Evolutionary conservation across 2,888 invertebrate species (phyloP).

Genomic region (Ganaspis brasiliensis): DNA sequence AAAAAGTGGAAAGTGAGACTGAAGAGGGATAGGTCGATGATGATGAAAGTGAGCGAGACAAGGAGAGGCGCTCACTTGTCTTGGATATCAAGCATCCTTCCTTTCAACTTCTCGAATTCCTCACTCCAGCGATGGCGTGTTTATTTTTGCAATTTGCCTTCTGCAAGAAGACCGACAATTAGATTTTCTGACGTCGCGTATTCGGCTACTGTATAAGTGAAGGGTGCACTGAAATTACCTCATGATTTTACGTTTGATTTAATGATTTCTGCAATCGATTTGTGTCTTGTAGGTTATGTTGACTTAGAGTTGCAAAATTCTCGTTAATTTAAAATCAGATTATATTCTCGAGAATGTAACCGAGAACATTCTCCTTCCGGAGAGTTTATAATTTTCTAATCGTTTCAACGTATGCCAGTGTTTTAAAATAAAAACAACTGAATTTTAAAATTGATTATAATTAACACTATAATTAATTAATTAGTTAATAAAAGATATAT

Average conservation of each 20-base stretch:
- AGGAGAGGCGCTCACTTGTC: slow-evolving; percentile 42
- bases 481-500: too few species aligned
- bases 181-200: slow-evolving; percentile 76
- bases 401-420: too few species aligned
- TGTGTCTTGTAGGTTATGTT: too few species aligned
- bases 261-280: slow-evolving; percentile 1
- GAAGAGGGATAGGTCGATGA: slow-evolving; percentile 49
- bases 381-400: too few species aligned
- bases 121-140: slow-evolving; percentile 71
- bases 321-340: too few species aligned
- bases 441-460: too few species aligned
- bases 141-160: slow-evolving; percentile 79
- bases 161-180: slow-evolving; percentile 76
- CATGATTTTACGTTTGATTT: not conserved
- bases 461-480: too few species aligned
- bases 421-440: too few species aligned
- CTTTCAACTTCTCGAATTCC: slow-evolving; percentile 53
- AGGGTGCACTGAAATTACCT: slow-evolving; percentile 62
- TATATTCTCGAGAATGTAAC: too few species aligned
- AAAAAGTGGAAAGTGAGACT: slow-evolving; percentile 57
- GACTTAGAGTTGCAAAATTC: too few species aligned
- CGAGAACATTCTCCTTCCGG: too few species aligned
- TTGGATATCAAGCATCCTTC: slow-evolving; percentile 49
- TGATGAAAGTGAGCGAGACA: slow-evolving; percentile 47
- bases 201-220: slow-evolving; percentile 79